These are phyloP conservation scores for Amniataba percoides DNA, from an alignment of 2,797 vertebrate genomes.

Conservation along the genomic window DNA sequence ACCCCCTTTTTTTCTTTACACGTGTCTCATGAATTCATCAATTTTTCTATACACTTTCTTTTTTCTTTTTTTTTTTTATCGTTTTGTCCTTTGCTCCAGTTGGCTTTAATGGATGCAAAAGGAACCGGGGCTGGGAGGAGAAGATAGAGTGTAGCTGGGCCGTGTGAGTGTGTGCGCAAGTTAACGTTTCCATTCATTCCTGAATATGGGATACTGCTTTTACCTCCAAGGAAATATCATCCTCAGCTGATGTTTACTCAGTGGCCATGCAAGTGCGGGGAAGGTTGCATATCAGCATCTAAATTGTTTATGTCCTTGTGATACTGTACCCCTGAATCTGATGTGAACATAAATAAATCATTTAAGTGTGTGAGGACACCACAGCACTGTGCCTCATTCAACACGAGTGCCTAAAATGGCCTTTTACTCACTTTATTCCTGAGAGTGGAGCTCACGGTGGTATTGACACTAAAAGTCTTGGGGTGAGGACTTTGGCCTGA, in stretches of 20 bases:
- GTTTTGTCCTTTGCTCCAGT: constrained; percentile 60
- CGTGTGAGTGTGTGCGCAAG: constrained; percentile 6
- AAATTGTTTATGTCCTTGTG: constrained; percentile 75
- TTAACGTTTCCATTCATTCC: constrained; percentile 37
- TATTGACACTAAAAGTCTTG: constrained; percentile 47
- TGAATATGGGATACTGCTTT: constrained; percentile 35
- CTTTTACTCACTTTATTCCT: constrained; percentile 39
- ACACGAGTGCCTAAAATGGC: constrained; percentile 25
- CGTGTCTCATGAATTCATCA: constrained; percentile 80
- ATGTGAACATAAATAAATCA: constrained; percentile 74
- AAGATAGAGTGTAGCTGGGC: constrained; percentile 2
- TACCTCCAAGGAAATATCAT: constrained; percentile 38
- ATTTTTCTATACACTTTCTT: constrained; percentile 72
- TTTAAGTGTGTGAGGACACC: constrained; percentile 52
- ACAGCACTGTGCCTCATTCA: constrained; percentile 18
- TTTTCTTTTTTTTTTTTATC: constrained; percentile 38
- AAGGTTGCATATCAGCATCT: constrained; percentile 70
- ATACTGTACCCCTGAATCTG: constrained; percentile 64
- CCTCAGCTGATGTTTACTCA: constrained; percentile 51
- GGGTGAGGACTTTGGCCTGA: constrained; percentile 51
- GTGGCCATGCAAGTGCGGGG: constrained; percentile 46
- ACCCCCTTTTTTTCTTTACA: constrained; percentile 57
- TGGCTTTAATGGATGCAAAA: constrained; percentile 65
- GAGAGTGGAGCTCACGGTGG: constrained; percentile 40
- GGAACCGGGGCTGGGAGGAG: constrained; percentile 27